Evolutionary conservation across 2,888 invertebrate species (phyloP).

Genomic region (Byasa hedistus): DNA sequence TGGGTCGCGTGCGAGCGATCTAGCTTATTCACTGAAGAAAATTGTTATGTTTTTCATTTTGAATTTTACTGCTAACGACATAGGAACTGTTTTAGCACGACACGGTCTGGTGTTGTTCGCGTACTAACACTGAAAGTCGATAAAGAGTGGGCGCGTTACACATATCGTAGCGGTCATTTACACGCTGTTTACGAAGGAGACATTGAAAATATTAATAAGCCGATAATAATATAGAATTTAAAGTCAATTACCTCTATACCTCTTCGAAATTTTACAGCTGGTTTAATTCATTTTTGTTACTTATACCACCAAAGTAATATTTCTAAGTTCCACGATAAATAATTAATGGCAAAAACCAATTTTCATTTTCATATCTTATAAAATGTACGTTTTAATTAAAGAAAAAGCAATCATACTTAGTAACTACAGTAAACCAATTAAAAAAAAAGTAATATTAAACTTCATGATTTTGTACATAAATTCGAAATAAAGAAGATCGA

Average conservation of each 20-base stretch:
- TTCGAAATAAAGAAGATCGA: background rate
- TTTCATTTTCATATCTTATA: no score
- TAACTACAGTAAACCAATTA: no score
- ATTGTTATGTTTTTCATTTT: slow-evolving; percentile 3
- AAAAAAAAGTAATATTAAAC: background rate
- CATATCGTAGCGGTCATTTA: slow-evolving; percentile 27
- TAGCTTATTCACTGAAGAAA: slow-evolving; percentile 20
- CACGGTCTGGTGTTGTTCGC: background rate
- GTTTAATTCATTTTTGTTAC: background rate
- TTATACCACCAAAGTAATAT: background rate
- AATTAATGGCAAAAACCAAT: no score
- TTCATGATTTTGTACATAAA: background rate
- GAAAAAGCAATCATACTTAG: no score
- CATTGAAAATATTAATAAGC: slow-evolving; percentile 20
- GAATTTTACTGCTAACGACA: background rate
- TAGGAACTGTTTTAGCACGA: slow-evolving; percentile 4
- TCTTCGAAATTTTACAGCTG: background rate
- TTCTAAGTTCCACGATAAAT: no score
- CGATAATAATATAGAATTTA: background rate
- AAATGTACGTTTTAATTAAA: no score
- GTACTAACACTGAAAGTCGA: slow-evolving; percentile 22
- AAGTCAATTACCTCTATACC: background rate
- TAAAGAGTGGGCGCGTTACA: slow-evolving; percentile 24
- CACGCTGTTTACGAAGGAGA: slow-evolving; percentile 14
- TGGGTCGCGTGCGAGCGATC: slow-evolving; percentile 22